Percentiles rank a stretch among this genome's conserved stretches.
Evolutionary conservation across 2,888 invertebrate genomes (phyloP).

Genomic region (Cetonia aurata): DNA sequence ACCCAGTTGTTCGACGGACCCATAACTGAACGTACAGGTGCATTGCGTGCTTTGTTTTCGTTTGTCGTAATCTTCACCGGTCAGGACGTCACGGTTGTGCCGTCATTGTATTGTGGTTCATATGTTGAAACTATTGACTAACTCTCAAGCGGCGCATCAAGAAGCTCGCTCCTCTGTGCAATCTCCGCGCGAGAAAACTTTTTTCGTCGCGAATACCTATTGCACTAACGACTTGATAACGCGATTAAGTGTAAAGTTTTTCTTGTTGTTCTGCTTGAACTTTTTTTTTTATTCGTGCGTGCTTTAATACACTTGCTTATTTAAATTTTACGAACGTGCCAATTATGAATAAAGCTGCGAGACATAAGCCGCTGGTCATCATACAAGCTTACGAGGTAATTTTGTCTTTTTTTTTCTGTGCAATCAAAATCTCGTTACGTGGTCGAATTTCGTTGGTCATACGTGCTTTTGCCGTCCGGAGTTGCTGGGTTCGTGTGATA

Average conservation of each 20-base stretch:
- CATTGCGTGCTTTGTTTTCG: constrained; percentile 1
- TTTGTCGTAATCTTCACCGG: background rate
- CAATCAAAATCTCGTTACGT: no score
- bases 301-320: background rate
- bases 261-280: background rate
- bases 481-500: constrained; percentile 21
- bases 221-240: background rate
- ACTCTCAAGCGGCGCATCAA: background rate
- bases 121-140: constrained; percentile 1
- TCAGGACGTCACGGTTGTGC: no score
- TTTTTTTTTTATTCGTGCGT: background rate
- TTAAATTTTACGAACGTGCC: background rate
- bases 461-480: constrained; percentile 6
- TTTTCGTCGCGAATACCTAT: background rate
- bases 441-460: no score
- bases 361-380: constrained; percentile 69
- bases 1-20: constrained; percentile 2
- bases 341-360: constrained; percentile 51
- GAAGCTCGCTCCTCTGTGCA: background rate
- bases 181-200: background rate
- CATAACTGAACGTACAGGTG: constrained; percentile 3
- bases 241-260: background rate
- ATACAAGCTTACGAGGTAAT: constrained; percentile 75
- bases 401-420: constrained; percentile 52
- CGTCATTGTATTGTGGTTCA: background rate